A percentile compares a stretch with the other conserved stretches of the same genome.
Conservation (phyloP, 2,113 vertebrate species). For the Limanda limanda region DNA sequence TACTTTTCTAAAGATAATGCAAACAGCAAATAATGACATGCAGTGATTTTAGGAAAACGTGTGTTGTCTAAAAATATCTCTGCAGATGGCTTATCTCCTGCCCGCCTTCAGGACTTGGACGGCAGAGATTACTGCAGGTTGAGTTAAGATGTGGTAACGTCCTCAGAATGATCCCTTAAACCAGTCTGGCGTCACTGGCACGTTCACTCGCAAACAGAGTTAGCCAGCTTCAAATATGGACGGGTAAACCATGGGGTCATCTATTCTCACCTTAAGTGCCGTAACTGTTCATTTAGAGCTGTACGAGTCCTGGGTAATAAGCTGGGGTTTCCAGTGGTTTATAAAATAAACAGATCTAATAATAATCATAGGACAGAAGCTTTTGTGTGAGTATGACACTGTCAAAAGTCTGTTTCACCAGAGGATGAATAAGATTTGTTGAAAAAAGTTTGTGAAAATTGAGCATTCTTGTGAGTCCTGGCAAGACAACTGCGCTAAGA, state of each 20-base stretch:
- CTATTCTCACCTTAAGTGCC: constrained; percentile 32
- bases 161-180: constrained; percentile 65
- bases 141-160: constrained; percentile 46
- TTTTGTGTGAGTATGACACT: constrained; percentile 4
- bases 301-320: constrained; percentile 17
- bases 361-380: background rate
- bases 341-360: constrained; percentile 3
- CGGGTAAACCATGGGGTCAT: constrained; percentile 33
- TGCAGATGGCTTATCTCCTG: constrained; percentile 44
- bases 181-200: constrained; percentile 35
- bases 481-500: background rate
- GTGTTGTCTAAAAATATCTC: constrained; percentile 31
- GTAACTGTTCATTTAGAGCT: constrained; percentile 25
- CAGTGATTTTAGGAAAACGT: background rate
- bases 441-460: background rate
- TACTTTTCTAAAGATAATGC: no score
- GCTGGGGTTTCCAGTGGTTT: constrained; percentile 22
- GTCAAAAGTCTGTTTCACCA: background rate
- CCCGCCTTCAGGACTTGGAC: constrained; percentile 33
- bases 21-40: background rate
- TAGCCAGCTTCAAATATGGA: constrained; percentile 40
- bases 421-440: background rate
- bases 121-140: constrained; percentile 61
- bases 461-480: background rate
- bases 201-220: constrained; percentile 17